phyloP scores from a whole-genome alignment of 2,888 invertebrate genomes.

The Cryptops parisi region DNA sequence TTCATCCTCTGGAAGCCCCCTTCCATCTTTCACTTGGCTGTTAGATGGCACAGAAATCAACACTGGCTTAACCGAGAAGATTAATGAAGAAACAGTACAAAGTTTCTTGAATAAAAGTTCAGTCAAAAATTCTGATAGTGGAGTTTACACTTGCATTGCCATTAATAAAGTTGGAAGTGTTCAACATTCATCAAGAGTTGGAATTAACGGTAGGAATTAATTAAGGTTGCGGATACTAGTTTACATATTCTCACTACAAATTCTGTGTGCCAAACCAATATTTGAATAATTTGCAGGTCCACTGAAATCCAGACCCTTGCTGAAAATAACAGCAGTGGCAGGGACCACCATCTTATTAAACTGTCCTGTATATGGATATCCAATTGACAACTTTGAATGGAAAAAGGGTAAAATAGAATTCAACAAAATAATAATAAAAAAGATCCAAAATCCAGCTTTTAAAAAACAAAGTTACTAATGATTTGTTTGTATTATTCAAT shows the following conservation, averaged over 20 bases:
- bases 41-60: neutral
- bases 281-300: no score
- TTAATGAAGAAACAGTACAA: neutral
- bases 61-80: neutral
- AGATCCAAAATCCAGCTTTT: no score
- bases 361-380: conserved; percentile 70
- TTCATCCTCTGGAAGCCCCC: neutral
- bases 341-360: conserved; percentile 56
- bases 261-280: no score
- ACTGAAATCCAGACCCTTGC: no score
- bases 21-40: neutral
- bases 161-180: conserved; percentile 1
- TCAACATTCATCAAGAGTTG: conserved; percentile 4
- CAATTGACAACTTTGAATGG: conserved; percentile 65
- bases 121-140: conserved; percentile 1
- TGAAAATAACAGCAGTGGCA: conserved; percentile 65
- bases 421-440: no score
- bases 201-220: conserved; percentile 8
- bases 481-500: no score
- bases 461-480: no score
- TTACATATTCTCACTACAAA: no score
- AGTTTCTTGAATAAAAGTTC: conserved; percentile 2
- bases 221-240: no score
- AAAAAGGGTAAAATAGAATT: conserved; percentile 54
- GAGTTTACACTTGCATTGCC: no score